Percentiles rank a stretch among this genome's conserved stretches.
These are phyloP conservation scores for Cotesia glomerata DNA, from an alignment of 1,140 invertebrate species.

Conservation along the genomic window DNA sequence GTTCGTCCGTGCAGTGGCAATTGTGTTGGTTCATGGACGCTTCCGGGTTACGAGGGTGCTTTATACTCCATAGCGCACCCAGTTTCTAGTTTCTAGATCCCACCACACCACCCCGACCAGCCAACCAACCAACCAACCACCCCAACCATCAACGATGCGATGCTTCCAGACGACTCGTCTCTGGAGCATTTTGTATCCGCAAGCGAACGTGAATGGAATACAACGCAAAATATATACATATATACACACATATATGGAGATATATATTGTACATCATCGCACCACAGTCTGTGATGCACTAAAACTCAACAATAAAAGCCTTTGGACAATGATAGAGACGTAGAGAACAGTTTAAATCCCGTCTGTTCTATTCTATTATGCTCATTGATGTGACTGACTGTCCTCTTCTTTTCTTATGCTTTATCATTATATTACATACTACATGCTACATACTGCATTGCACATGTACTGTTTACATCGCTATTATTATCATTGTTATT, in stretches of 20 bases:
- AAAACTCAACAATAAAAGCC: conserved; percentile 18
- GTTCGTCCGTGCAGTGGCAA: conserved; percentile 25
- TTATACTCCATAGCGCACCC: conserved; percentile 7
- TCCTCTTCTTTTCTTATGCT: neutral
- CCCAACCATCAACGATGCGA: neutral
- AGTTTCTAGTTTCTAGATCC: neutral
- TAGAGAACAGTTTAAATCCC: neutral
- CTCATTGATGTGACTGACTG: neutral
- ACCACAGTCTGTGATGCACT: neutral
- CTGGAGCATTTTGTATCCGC: conserved; percentile 26
- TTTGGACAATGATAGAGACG: conserved; percentile 2
- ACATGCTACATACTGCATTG: too few relatives aligned
- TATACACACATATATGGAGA: too few relatives aligned
- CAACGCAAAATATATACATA: neutral
- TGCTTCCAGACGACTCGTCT: neutral
- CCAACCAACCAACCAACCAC: neutral
- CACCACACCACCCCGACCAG: too few relatives aligned
- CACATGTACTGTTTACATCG: neutral
- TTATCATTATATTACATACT: neutral
- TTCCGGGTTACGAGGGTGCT: conserved; percentile 25
- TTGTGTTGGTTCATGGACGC: conserved; percentile 24
- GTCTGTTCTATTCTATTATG: conserved; percentile 7
- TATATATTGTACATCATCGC: neutral
- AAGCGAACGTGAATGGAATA: conserved; percentile 31
- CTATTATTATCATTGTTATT: neutral